Conservation (phyloP, 2,888 invertebrate species). For the Drosophila lacicola region DNA sequence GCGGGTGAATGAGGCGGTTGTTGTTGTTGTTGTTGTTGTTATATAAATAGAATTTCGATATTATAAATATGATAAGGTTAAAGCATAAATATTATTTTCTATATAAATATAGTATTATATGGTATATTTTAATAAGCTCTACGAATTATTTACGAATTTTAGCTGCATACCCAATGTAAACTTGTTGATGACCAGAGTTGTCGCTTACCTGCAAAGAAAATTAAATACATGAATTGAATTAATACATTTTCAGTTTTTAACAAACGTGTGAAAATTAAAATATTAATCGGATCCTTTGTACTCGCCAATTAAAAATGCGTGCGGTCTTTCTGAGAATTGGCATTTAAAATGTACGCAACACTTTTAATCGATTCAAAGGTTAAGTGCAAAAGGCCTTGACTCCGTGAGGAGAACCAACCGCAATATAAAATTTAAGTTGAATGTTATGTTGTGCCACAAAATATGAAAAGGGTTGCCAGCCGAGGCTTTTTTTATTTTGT, state of each 20-base stretch:
- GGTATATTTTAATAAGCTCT: constrained; percentile 7
- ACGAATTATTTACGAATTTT: constrained; percentile 32
- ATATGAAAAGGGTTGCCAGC: too few relatives aligned
- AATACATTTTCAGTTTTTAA: constrained; percentile 5
- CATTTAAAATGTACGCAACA: constrained; percentile 53
- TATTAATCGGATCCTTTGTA: too few relatives aligned
- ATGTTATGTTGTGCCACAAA: too few relatives aligned
- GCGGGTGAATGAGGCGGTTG: constrained; percentile 38
- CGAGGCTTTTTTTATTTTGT: too few relatives aligned
- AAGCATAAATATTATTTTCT: constrained; percentile 27
- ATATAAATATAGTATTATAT: constrained; percentile 12
- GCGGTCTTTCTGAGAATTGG: constrained; percentile 23
- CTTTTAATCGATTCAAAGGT: constrained; percentile 59
- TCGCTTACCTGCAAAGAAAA: constrained; percentile 67
- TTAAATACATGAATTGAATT: constrained; percentile 4
- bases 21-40: constrained; percentile 21
- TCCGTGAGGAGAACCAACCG: not conserved
- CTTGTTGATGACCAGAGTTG: constrained; percentile 4
- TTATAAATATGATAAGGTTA: constrained; percentile 33
- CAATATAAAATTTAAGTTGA: too few relatives aligned
- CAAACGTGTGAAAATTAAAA: too few relatives aligned
- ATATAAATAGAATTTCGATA: constrained; percentile 18
- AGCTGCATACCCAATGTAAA: constrained; percentile 4
- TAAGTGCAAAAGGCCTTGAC: constrained; percentile 16
- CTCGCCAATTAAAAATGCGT: constrained; percentile 20